Base-by-base conservation (phyloP, 2,888 invertebrate genomes). In the Nephrocerus scutellatus region DNA sequence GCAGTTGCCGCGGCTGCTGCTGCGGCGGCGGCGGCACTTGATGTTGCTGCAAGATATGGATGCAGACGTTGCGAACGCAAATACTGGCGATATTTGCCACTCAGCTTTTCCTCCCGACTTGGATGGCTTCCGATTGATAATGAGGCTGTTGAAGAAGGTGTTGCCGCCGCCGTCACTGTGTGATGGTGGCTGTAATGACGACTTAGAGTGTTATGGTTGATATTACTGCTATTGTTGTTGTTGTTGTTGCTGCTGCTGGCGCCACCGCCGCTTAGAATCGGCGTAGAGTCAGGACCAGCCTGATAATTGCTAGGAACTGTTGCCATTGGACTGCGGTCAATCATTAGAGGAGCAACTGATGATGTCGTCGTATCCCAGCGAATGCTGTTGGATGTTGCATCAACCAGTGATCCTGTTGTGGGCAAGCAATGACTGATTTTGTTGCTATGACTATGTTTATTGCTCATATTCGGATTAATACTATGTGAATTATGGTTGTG, bases 81-180 rank as follows among this genome's bases (percentile, higher is more conserved):
- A 57, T 74, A 75, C 63, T 75, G 74, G 47, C 75, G 68, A 62
- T 74, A 75, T 63, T 75, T 75, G 44, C 74, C 74, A 54, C 73
- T 70, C 29, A 62, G 44, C 39, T 62, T 62, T 21, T 62, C 61
- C 39, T 56, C 49, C n/a, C n/a, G n/a, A n/a, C n/a, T n/a, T n/a
- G n/a, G n/a, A n/a, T n/a, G n/a, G n/a, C n/a, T n/a, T n/a, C n/a
- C n/a, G n/a, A 34, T 31, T 42, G 38, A 34, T 46, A 41, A 19
- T 49, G 42, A 8, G 47, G 36, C 21, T 47, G 45, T 30, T 48
- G 48, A 15, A 46, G 44, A 8, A 39, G 39, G 13, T 22, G 43
- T 34, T 33, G 40, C 35, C 14, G 48, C 29, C 29, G 42, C 44
- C 8, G 49, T 43, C 24, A 48, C 47, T 32, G 47, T 47, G 22